Base-by-base conservation (phyloP, 2,888 invertebrate genomes). In the Epinotia ramella region DNA sequence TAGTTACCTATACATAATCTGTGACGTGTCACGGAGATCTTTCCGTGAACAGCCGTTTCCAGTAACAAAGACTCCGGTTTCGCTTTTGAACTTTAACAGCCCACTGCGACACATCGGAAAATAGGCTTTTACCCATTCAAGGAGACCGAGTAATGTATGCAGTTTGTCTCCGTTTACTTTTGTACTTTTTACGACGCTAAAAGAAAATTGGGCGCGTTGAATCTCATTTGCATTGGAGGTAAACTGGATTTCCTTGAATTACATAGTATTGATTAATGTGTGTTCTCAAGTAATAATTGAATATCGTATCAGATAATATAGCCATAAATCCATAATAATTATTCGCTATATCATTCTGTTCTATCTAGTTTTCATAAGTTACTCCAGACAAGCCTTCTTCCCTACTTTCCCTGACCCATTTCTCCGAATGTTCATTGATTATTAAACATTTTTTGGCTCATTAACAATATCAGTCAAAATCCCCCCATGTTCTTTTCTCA, bases 81-180 rank as follows among this genome's bases (percentile, higher is more conserved):
- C 53, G 56, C 44, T 40, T 73, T 73, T 73, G 67, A 68, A 68
- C 62, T 60, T 62, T 73, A 73, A 73, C 67, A 62, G 60, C 67
- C 60, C 28, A 67, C 40, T 28, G 73, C 63, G 73, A 73, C 73
- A 73, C 73, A 56, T 63, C 53, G 67, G 62, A 68, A 67, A 73
- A 68, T 68, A 68, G 62, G 73, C 73, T 73, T 73, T 73, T 73
- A 73, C 20, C 72, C 46, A 73, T 73, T 59, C 59, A 53, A 20
- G 18, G 73, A 66, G 53, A 44, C 40, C 60, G 18, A 73, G 73
- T 73, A 68, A 67, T 73, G 60, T 73, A 73, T 73, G 62, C 67
- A 67, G 73, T 68, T 63, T 56, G 62, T 68, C 73, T 73, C 56
- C 56, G 73, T 62, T 73, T 53, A 49, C 56, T 60, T 73, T 73